Conservation (phyloP, 2,797 vertebrate genomes). For the Aulostomus chinensis region DNA sequence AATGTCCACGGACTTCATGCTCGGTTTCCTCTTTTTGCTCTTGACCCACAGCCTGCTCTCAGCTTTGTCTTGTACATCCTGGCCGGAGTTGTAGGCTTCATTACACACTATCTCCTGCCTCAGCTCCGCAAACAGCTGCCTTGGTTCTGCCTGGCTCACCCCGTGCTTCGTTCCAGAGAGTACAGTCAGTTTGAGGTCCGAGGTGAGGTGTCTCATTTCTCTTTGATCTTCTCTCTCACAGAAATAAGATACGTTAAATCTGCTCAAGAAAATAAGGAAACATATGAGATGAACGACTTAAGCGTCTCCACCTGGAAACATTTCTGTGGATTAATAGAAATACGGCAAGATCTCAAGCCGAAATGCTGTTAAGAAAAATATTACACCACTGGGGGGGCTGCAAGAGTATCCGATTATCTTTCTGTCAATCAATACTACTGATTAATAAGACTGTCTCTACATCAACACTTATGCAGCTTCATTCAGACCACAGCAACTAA, state of each 20-base stretch:
- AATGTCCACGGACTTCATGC: background rate
- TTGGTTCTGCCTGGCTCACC: constrained; percentile 92
- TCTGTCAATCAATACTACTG: too few species aligned
- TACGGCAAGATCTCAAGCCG: constrained; percentile 1
- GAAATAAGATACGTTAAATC: background rate
- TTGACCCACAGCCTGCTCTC: constrained; percentile 84
- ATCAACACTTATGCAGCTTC: too few species aligned
- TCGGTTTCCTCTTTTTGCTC: background rate
- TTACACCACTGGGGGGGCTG: too few species aligned
- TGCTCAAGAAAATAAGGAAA: background rate
- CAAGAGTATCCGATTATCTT: too few species aligned
- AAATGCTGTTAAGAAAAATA: constrained; percentile 19
- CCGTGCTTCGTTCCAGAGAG: constrained; percentile 88
- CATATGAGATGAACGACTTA: background rate
- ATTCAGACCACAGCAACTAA: too few species aligned
- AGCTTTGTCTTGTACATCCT: constrained; percentile 88
- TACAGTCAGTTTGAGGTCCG: constrained; percentile 95
- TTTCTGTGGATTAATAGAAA: constrained; percentile 16
- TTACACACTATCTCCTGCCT: constrained; percentile 91
- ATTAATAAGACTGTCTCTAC: too few species aligned
- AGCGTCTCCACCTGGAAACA: background rate
- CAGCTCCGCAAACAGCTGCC: constrained; percentile 93
- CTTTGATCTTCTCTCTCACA: background rate
- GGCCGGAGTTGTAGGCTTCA: constrained; percentile 87
- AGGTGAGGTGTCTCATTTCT: constrained; percentile 75